Conservation (phyloP, 2,797 vertebrate genomes). For the Carduelis carduelis region DNA sequence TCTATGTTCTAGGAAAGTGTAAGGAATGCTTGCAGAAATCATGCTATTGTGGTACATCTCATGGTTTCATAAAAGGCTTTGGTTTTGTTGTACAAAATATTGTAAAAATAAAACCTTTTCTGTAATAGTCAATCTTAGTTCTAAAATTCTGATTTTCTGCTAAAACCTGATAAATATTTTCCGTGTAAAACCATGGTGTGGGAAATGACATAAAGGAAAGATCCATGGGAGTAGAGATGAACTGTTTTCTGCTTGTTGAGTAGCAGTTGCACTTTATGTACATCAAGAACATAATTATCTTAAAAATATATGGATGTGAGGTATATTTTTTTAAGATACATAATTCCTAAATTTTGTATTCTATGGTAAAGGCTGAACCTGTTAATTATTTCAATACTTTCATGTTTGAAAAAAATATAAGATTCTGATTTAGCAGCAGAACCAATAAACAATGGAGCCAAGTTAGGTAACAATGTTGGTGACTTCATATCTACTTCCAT, state of each 20-base stretch:
- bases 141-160: neutral
- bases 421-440: neutral
- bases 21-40: neutral
- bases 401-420: neutral
- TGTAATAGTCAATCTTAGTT: neutral
- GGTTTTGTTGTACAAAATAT: neutral
- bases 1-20: neutral
- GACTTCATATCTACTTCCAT: fast-evolving
- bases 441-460: neutral
- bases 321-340: neutral
- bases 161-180: neutral
- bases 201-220: neutral
- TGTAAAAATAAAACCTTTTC: neutral
- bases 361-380: neutral
- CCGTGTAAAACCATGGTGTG: neutral
- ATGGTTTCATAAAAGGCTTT: neutral
- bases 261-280: neutral
- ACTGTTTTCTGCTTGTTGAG: neutral
- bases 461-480: neutral
- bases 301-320: neutral
- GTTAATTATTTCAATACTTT: neutral
- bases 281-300: neutral
- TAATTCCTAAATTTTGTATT: neutral
- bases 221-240: neutral
- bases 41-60: neutral